A percentile compares a stretch with the other conserved stretches of the same genome.
Evolutionary conservation across 2,113 vertebrate species (phyloP).

Genomic region (Papio anubis): DNA sequence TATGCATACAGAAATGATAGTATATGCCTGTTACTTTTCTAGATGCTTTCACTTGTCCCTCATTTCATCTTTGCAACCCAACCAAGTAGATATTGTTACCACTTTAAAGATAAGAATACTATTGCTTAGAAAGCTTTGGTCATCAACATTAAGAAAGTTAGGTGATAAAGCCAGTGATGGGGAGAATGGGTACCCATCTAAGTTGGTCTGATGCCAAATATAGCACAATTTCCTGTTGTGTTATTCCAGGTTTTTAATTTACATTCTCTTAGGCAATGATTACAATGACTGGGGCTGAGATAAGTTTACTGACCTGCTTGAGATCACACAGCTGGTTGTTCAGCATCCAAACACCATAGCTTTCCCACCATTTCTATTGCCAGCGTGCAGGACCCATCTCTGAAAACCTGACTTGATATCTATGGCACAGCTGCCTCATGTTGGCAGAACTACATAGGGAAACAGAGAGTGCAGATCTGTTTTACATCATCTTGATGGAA

Average conservation of each 20-base stretch:
- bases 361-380: neutral
- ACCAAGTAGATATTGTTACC: neutral
- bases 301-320: neutral
- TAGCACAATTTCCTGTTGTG: neutral
- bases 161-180: neutral
- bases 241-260: neutral
- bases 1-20: neutral
- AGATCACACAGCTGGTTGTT: neutral
- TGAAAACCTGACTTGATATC: neutral
- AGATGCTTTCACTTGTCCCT: neutral
- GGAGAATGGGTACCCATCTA: neutral
- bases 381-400: neutral
- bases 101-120: neutral
- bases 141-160: neutral
- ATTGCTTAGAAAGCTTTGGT: neutral
- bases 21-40: neutral
- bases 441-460: slow-evolving; percentile 58
- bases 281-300: neutral
- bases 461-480: slow-evolving; percentile 36
- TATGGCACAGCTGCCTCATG: neutral
- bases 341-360: neutral
- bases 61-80: neutral
- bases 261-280: neutral
- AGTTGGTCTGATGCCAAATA: neutral
- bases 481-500: slow-evolving; percentile 63